Percentiles rank a stretch among this genome's conserved stretches.
phyloP scores from a whole-genome alignment of 2,888 invertebrate species.

The Cephus pygmeus region DNA sequence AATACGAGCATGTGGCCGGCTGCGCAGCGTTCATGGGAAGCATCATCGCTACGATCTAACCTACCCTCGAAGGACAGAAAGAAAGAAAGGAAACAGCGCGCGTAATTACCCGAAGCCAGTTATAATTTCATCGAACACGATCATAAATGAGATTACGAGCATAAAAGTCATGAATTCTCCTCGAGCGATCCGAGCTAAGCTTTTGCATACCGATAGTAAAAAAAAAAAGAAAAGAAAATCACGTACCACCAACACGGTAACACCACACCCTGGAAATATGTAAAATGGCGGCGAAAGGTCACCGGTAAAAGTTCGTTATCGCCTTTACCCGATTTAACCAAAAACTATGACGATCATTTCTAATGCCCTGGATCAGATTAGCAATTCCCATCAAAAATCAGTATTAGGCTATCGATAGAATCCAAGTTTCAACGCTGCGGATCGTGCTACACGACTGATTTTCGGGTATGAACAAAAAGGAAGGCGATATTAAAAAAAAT shows the following conservation, averaged over 20 bases:
- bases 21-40: background rate
- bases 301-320: background rate
- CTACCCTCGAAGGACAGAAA: background rate
- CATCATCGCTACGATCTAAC: background rate
- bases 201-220: background rate
- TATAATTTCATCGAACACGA: conserved; percentile 50
- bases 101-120: conserved; percentile 29
- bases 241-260: background rate
- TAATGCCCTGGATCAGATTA: background rate
- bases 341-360: background rate
- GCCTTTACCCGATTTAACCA: background rate
- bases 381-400: background rate
- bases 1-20: background rate
- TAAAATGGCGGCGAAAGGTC: background rate
- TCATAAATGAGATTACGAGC: conserved; percentile 47
- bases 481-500: background rate
- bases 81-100: conserved; percentile 15
- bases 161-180: conserved; percentile 27
- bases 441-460: background rate
- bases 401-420: background rate
- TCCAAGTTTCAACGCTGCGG: background rate
- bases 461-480: background rate
- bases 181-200: background rate
- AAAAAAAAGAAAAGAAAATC: background rate
- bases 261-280: background rate